These are phyloP conservation scores for Ictidomys tridecemlineatus DNA, from an alignment of 2,113 vertebrate species.

Conservation along the genomic window DNA sequence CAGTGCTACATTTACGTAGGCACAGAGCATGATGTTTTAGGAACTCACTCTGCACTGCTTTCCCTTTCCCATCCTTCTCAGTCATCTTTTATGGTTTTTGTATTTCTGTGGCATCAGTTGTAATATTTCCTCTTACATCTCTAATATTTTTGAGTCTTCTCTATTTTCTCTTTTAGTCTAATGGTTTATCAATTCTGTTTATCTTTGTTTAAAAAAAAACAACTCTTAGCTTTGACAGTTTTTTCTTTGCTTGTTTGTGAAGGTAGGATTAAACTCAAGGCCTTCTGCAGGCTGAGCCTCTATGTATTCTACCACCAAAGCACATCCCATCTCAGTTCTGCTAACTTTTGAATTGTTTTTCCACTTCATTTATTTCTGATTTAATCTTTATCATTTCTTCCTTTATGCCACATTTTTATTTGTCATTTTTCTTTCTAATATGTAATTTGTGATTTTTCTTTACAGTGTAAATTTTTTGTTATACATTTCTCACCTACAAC, in stretches of 20 bases:
- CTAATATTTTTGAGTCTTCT: too few species aligned
- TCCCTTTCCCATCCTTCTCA: too few species aligned
- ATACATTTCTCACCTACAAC: neutral
- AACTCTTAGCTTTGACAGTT: too few species aligned
- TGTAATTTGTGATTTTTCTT: neutral
- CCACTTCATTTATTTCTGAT: neutral
- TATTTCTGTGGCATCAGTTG: neutral
- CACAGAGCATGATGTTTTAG: too few species aligned
- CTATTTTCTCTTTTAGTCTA: neutral
- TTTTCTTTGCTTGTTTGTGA: too few species aligned
- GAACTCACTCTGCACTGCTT: too few species aligned
- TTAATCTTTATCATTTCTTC: neutral
- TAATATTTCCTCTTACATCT: neutral
- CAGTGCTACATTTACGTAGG: too few species aligned
- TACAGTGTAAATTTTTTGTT: neutral
- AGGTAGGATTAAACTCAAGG: too few species aligned
- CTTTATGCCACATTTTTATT: neutral
- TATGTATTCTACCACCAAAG: too few species aligned
- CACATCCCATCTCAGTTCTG: neutral
- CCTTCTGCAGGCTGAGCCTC: too few species aligned
- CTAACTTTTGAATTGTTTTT: neutral
- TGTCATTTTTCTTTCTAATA: neutral
- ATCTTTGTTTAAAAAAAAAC: neutral
- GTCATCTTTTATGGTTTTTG: neutral
- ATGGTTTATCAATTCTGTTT: neutral